Percentiles rank a stretch among this genome's conserved stretches.
phyloP scores from a whole-genome alignment of 2,797 vertebrate species.

The Danio kyathit region DNA sequence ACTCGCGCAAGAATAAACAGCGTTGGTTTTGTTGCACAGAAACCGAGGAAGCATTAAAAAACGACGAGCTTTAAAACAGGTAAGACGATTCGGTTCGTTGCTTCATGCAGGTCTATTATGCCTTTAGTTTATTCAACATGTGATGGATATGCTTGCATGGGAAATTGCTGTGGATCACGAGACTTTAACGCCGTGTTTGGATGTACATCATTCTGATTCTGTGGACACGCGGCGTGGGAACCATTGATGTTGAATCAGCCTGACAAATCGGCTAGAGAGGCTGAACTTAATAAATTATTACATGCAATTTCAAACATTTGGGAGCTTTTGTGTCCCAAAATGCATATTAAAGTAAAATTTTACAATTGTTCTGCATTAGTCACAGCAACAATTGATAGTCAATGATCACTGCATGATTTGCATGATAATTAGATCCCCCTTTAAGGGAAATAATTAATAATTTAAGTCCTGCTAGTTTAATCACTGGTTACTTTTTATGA shows the following conservation, averaged over 20 bases:
- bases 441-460: constrained; percentile 12
- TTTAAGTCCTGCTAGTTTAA: constrained; percentile 14
- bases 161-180: not conserved
- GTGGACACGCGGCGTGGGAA: not conserved
- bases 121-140: constrained; percentile 42
- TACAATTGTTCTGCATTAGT: constrained; percentile 8
- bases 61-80: constrained; percentile 33
- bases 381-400: constrained; percentile 18
- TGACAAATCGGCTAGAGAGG: not conserved
- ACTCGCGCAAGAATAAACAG: constrained; percentile 26
- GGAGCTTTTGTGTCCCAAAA: not conserved
- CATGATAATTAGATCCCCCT: constrained; percentile 24
- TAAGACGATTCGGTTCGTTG: constrained; percentile 29
- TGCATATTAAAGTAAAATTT: constrained; percentile 1
- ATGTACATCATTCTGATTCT: not conserved
- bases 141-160: constrained; percentile 1
- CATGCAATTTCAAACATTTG: not conserved
- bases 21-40: not conserved
- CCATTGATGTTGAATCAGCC: not conserved
- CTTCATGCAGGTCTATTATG: not conserved
- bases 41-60: not conserved
- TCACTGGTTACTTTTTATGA: not conserved
- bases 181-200: constrained; percentile 12
- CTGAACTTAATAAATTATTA: constrained; percentile 20
- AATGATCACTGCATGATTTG: constrained; percentile 17